These are phyloP conservation scores for Cydia amplana DNA, from an alignment of 1,140 invertebrate genomes.

Conservation along the genomic window DNA sequence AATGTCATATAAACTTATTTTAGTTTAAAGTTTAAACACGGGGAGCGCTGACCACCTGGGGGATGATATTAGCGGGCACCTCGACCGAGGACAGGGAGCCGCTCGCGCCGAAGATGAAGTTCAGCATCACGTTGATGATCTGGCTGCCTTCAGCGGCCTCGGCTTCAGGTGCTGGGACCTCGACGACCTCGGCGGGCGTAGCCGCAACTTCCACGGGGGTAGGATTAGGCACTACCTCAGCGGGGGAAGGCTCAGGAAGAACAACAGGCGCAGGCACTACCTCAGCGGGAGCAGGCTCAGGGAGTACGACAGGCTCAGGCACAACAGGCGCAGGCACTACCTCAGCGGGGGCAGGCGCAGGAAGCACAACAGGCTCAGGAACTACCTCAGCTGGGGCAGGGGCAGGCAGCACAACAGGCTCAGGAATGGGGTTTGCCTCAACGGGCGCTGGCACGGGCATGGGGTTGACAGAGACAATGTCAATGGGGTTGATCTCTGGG, in stretches of 20 bases:
- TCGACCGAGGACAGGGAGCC: conserved; percentile 10
- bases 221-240: neutral
- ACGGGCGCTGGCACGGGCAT: neutral
- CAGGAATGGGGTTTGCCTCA: neutral
- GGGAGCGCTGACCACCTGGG: neutral
- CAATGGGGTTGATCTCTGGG: neutral
- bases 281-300: neutral
- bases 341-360: neutral
- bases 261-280: neutral
- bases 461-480: neutral
- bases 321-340: neutral
- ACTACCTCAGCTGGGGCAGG: neutral
- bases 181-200: neutral
- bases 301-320: neutral
- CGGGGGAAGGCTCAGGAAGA: neutral
- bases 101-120: conserved; percentile 3
- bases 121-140: conserved; percentile 24
- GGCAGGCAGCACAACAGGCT: neutral
- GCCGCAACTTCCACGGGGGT: neutral
- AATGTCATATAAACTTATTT: neutral
- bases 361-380: neutral
- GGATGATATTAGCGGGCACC: neutral
- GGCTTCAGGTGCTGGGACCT: neutral
- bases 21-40: neutral
- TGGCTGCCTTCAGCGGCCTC: neutral